phyloP scores from a whole-genome alignment of 2,888 invertebrate genomes.

The Deilephila porcellus region DNA sequence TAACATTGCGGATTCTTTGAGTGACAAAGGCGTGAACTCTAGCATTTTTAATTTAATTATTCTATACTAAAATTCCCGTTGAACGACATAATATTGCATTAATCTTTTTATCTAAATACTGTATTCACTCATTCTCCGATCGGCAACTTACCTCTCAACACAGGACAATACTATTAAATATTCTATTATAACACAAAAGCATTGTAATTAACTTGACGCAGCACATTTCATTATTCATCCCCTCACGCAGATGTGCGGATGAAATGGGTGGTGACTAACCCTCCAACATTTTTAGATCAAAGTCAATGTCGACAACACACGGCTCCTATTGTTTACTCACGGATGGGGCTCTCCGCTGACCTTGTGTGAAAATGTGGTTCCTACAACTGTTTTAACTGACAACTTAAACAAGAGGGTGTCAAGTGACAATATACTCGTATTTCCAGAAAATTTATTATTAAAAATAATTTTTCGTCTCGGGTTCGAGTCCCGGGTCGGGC shows the following conservation, averaged over 20 bases:
- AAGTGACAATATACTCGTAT: neutral
- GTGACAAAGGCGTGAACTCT: too few relatives aligned
- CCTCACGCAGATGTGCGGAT: conserved; percentile 20
- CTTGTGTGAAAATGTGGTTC: conserved; percentile 9
- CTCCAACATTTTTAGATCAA: conserved; percentile 27
- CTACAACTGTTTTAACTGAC: conserved; percentile 1
- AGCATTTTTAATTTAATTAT: too few relatives aligned
- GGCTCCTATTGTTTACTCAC: conserved; percentile 7
- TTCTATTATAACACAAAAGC: conserved; percentile 8
- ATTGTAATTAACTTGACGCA: conserved; percentile 10
- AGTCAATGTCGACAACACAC: conserved; percentile 24
- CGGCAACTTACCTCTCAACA: neutral
- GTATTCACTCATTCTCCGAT: neutral
- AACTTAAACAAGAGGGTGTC: neutral
- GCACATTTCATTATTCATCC: conserved; percentile 15
- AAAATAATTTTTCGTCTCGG: too few relatives aligned
- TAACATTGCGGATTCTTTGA: too few relatives aligned
- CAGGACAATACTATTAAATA: conserved; percentile 4
- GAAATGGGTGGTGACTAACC: conserved; percentile 24
- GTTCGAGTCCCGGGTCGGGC: too few relatives aligned
- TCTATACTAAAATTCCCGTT: too few relatives aligned
- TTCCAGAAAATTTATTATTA: neutral
- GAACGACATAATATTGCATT: too few relatives aligned
- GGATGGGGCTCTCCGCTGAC: neutral
- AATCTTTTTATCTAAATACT: too few relatives aligned